phyloP scores from a whole-genome alignment of 2,113 vertebrate genomes.

The Malurus cyaneus region DNA sequence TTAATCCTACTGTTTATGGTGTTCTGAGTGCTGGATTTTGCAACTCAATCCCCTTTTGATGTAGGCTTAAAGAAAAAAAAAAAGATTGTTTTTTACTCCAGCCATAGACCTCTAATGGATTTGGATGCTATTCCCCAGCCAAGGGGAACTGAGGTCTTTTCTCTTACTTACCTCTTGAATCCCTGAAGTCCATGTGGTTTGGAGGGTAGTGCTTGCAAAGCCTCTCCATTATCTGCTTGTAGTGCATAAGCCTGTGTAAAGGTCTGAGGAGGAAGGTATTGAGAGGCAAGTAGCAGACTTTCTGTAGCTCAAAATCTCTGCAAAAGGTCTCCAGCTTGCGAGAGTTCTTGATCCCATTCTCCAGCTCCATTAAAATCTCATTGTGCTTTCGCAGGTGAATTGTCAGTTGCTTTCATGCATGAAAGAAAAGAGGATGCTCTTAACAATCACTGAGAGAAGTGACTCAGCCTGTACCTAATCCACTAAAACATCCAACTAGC shows the following conservation, averaged over 20 bases:
- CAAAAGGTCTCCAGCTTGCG: constrained; percentile 85
- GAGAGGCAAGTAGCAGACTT: constrained; percentile 95
- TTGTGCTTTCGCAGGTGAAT: constrained; percentile 87
- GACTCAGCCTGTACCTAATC: background rate
- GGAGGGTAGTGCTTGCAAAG: constrained; percentile 93
- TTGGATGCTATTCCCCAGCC: background rate
- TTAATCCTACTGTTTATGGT: background rate
- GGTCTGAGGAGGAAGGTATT: constrained; percentile 95
- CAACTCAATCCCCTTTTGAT: background rate
- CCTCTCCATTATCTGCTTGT: constrained; percentile 95
- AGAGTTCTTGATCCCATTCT: constrained; percentile 81
- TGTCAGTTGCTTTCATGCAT: constrained; percentile 80
- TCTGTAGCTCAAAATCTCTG: constrained; percentile 95
- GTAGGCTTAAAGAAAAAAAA: background rate
- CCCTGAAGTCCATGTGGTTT: constrained; percentile 88
- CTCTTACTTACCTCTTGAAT: constrained; percentile 85
- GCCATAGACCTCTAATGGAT: background rate
- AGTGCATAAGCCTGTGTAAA: constrained; percentile 94
- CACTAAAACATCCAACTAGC: background rate
- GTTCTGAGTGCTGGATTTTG: background rate
- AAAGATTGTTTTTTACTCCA: background rate
- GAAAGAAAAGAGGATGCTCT: background rate
- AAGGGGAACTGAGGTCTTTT: background rate
- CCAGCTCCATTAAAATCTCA: constrained; percentile 87
- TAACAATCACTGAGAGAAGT: background rate